These are phyloP conservation scores for Dimorphilus gyrociliatus DNA, from an alignment of 2,888 invertebrate genomes.

Conservation along the genomic window DNA sequence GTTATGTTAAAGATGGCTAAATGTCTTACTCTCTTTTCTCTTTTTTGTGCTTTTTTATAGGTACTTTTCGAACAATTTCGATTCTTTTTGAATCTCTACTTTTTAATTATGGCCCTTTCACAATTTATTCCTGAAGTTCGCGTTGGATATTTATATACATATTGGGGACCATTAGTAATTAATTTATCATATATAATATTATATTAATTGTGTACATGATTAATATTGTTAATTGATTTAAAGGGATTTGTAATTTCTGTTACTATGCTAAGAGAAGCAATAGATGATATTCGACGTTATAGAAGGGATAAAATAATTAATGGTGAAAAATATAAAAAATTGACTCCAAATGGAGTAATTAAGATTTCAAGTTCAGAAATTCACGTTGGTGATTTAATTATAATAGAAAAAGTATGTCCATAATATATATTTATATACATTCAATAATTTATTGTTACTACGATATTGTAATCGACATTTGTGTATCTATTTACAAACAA, in stretches of 20 bases:
- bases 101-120: slow-evolving; percentile 89
- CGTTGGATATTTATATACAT: slow-evolving; percentile 93
- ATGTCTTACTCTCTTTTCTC: slow-evolving; percentile 1
- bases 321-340: slow-evolving; percentile 70
- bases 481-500: background rate
- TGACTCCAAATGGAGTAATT: slow-evolving; percentile 48
- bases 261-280: slow-evolving; percentile 84
- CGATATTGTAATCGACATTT: background rate
- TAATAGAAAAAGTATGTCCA: slow-evolving; percentile 55
- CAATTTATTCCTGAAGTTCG: slow-evolving; percentile 93
- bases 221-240: slow-evolving; percentile 10
- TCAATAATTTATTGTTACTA: background rate
- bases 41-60: slow-evolving; percentile 36
- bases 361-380: slow-evolving; percentile 58
- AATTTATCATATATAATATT: background rate
- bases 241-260: slow-evolving; percentile 83
- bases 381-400: slow-evolving; percentile 55
- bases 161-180: slow-evolving; percentile 85
- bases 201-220: background rate
- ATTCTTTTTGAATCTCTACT: slow-evolving; percentile 94
- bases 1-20: background rate
- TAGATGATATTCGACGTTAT: slow-evolving; percentile 83
- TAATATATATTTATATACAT: background rate
- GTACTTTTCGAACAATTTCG: slow-evolving; percentile 97
- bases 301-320: slow-evolving; percentile 91